These are phyloP conservation scores for Lasioglossum marginatum DNA, from an alignment of 2,888 invertebrate genomes.

Conservation along the genomic window DNA sequence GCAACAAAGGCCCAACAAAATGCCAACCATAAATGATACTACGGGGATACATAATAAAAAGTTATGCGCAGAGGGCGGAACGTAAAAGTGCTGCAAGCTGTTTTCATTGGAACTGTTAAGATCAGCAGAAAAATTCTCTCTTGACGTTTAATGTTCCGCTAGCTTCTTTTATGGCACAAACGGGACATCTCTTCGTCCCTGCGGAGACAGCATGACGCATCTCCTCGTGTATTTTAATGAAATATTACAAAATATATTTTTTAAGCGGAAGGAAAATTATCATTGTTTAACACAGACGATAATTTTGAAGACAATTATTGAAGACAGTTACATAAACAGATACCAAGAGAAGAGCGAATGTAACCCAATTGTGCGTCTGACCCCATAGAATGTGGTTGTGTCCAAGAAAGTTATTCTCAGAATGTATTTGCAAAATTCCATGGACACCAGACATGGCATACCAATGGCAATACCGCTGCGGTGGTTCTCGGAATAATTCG, in stretches of 20 bases:
- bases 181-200: neutral
- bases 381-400: neutral
- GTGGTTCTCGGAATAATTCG: constrained; percentile 16
- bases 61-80: neutral
- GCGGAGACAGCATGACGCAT: neutral
- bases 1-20: too few relatives aligned
- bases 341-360: neutral
- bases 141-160: neutral
- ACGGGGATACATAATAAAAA: neutral
- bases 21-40: too few relatives aligned
- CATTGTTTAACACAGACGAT: neutral
- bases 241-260: neutral
- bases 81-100: neutral
- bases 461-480: constrained; percentile 11
- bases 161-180: neutral
- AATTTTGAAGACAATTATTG: neutral
- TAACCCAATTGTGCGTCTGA: neutral
- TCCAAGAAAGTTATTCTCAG: constrained; percentile 16
- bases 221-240: neutral
- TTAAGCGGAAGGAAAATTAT: neutral
- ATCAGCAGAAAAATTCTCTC: constrained; percentile 4
- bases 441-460: constrained; percentile 13
- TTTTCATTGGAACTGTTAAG: neutral
- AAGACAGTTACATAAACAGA: neutral
- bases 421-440: constrained; percentile 17